phyloP scores from a whole-genome alignment of 1,140 invertebrate species.

The Drosophila subobscura region DNA sequence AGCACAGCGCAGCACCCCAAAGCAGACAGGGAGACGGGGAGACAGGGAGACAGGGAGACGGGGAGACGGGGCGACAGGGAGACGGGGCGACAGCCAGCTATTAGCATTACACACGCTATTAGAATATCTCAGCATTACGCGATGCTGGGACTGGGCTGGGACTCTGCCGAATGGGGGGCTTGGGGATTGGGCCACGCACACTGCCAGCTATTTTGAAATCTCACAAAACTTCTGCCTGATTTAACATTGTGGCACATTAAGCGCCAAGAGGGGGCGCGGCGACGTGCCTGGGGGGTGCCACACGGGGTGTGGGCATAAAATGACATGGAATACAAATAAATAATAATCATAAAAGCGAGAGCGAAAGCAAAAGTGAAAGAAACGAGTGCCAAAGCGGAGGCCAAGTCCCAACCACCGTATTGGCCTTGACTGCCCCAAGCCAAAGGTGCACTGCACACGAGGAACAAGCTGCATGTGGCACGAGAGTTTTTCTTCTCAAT shows the following conservation, averaged over 20 bases:
- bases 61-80: background rate
- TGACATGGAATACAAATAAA: constrained; percentile 31
- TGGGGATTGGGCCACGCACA: constrained; percentile 39
- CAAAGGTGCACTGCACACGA: background rate
- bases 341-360: constrained; percentile 30
- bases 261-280: constrained; percentile 4
- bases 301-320: constrained; percentile 7
- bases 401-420: background rate
- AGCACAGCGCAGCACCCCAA: background rate
- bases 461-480: constrained; percentile 16
- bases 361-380: constrained; percentile 5
- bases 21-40: background rate
- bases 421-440: constrained; percentile 1
- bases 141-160: background rate
- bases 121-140: constrained; percentile 70
- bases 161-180: background rate
- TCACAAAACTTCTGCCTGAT: constrained; percentile 72
- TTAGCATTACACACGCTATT: constrained; percentile 72
- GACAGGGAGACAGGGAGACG: too few species aligned
- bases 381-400: background rate
- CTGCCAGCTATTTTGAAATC: constrained; percentile 61
- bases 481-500: background rate
- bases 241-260: constrained; percentile 64
- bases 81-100: constrained; percentile 20
- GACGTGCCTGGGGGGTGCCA: constrained; percentile 5